These are phyloP conservation scores for Orthosia gothica DNA, from an alignment of 2,888 invertebrate genomes.

Conservation along the genomic window DNA sequence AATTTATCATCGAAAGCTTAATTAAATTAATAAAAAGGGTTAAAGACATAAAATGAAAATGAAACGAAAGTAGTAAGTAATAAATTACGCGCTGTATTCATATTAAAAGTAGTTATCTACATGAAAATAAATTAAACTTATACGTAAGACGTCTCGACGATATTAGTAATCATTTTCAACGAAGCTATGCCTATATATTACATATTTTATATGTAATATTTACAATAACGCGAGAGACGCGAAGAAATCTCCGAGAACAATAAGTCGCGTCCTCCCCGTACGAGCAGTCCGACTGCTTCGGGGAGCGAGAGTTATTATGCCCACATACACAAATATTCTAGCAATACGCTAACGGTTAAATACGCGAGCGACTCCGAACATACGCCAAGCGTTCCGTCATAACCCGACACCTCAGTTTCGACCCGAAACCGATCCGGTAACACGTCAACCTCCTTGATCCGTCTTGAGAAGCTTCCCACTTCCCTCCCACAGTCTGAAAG, in stretches of 20 bases:
- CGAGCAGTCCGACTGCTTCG: slow-evolving; percentile 64
- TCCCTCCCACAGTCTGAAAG: slow-evolving; percentile 87
- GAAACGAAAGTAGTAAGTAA: slow-evolving; percentile 77
- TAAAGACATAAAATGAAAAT: slow-evolving; percentile 68
- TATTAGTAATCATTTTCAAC: slow-evolving; percentile 59
- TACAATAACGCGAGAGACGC: slow-evolving; percentile 60
- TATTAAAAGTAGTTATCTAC: slow-evolving; percentile 81
- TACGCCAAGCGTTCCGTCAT: slow-evolving; percentile 78
- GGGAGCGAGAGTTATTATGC: slow-evolving; percentile 89
- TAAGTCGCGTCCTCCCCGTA: slow-evolving; percentile 87
- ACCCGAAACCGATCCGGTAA: slow-evolving; percentile 74
- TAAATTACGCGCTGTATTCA: slow-evolving; percentile 86
- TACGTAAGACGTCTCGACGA: slow-evolving; percentile 67
- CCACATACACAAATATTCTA: slow-evolving; percentile 72
- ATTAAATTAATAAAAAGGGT: slow-evolving; percentile 69
- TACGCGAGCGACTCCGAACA: slow-evolving; percentile 68
- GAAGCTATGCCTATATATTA: slow-evolving; percentile 59
- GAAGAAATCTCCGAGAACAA: slow-evolving; percentile 79
- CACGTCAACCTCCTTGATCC: slow-evolving; percentile 87
- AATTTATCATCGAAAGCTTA: slow-evolving; percentile 61
- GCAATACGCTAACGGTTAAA: slow-evolving; percentile 70
- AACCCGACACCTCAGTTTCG: slow-evolving; percentile 81
- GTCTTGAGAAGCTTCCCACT: slow-evolving; percentile 77
- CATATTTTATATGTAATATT: slow-evolving; percentile 65
- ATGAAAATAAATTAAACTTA: slow-evolving; percentile 73